These are phyloP conservation scores for Mionectes macconnelli DNA, from an alignment of 2,113 vertebrate species.

Conservation along the genomic window DNA sequence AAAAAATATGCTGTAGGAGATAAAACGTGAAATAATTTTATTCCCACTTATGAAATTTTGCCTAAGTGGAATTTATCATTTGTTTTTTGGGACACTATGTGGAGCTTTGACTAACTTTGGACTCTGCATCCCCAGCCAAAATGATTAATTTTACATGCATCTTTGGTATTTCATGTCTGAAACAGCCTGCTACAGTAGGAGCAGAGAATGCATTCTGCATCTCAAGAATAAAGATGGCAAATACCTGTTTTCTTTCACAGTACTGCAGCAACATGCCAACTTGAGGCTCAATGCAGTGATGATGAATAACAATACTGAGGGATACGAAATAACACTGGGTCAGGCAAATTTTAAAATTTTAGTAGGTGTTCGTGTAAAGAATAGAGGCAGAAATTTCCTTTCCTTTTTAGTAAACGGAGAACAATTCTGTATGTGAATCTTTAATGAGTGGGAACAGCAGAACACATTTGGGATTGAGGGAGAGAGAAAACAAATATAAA, in stretches of 20 bases:
- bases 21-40: conserved; percentile 15
- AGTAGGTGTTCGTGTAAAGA: neutral
- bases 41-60: neutral
- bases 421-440: neutral
- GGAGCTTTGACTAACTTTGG: neutral
- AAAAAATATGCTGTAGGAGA: neutral
- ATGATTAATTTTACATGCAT: neutral
- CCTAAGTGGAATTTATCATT: neutral
- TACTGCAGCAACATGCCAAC: neutral
- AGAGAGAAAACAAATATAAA: conserved; percentile 24
- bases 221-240: neutral
- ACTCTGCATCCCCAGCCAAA: neutral
- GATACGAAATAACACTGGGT: neutral
- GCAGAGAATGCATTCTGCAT: neutral
- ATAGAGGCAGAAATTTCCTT: neutral
- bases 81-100: neutral
- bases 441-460: neutral
- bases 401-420: neutral
- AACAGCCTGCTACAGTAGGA: neutral
- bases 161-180: neutral
- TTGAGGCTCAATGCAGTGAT: neutral
- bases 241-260: neutral
- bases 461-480: neutral
- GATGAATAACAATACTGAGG: neutral
- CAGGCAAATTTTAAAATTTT: neutral